Evolutionary conservation across 2,113 vertebrate genomes (phyloP).

Genomic region (Rattus norvegicus): DNA sequence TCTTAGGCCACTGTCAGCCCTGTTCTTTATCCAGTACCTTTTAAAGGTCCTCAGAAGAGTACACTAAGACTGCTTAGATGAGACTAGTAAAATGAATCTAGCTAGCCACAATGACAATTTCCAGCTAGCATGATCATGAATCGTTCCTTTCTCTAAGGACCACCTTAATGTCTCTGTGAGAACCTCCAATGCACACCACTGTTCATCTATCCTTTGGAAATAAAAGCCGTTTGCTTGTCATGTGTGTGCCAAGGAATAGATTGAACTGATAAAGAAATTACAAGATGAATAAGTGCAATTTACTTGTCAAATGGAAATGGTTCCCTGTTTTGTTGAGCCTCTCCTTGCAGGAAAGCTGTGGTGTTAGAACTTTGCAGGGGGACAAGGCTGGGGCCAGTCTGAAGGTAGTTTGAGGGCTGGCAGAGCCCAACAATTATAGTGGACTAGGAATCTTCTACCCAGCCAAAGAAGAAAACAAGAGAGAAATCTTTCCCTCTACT

Average conservation of each 20-base stretch:
- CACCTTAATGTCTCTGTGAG: slow-evolving; percentile 50
- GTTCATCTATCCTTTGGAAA: slow-evolving; percentile 57
- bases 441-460: not conserved
- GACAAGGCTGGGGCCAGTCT: not conserved
- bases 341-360: not conserved
- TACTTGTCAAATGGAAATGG: not conserved
- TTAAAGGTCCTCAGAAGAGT: slow-evolving; percentile 2
- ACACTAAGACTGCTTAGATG: not conserved
- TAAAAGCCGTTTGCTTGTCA: slow-evolving; percentile 51
- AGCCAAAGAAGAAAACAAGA: not conserved
- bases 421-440: no score
- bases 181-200: not conserved
- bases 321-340: not conserved
- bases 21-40: not conserved
- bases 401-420: not conserved
- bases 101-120: slow-evolving; percentile 41
- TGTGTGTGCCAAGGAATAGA: slow-evolving; percentile 20
- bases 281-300: slow-evolving; percentile 63
- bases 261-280: slow-evolving; percentile 32
- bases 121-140: not conserved
- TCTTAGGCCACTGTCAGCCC: not conserved
- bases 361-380: not conserved
- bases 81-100: slow-evolving; percentile 24
- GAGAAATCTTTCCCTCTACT: not conserved
- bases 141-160: slow-evolving; percentile 58